Percentiles rank a stretch among this genome's conserved stretches.
These are phyloP conservation scores for Selenia dentaria DNA, from an alignment of 2,888 invertebrate species.

Conservation along the genomic window DNA sequence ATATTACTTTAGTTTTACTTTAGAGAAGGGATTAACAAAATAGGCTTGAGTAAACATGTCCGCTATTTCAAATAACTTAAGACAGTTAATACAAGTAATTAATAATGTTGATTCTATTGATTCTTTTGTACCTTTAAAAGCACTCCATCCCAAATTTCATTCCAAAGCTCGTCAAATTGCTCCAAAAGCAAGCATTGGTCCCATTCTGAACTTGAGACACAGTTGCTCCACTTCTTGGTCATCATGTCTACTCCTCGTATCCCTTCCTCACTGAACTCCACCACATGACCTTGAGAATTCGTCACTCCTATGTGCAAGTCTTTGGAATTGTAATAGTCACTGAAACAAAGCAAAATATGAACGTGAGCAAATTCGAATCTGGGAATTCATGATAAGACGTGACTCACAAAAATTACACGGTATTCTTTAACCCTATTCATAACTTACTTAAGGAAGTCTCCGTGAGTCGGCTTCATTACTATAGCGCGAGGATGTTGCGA, in stretches of 20 bases:
- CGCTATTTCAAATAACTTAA: too few relatives aligned
- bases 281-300: conserved; percentile 90
- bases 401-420: conserved; percentile 22
- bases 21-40: too few relatives aligned
- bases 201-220: conserved; percentile 86
- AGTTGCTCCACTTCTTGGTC: conserved; percentile 86
- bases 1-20: too few relatives aligned
- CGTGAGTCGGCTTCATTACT: conserved; percentile 94
- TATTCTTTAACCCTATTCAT: conserved; percentile 28
- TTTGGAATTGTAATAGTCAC: conserved; percentile 92
- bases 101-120: too few relatives aligned
- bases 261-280: conserved; percentile 94
- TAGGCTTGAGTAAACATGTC: too few relatives aligned
- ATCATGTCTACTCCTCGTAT: conserved; percentile 82
- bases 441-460: conserved; percentile 93
- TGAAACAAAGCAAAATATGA: conserved; percentile 53
- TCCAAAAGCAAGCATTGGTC: conserved; percentile 89
- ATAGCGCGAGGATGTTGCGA: conserved; percentile 92
- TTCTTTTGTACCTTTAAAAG: conserved; percentile 87
- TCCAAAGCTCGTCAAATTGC: conserved; percentile 88
- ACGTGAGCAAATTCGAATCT: conserved; percentile 13
- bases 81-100: too few relatives aligned
- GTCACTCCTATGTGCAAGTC: conserved; percentile 97
- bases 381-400: conserved; percentile 17
- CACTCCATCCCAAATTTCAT: conserved; percentile 90